Evolutionary conservation across 2,888 invertebrate species (phyloP), one percentile per base, ranked within the genome.

Genomic region (Prenolepis imparis): DNA sequence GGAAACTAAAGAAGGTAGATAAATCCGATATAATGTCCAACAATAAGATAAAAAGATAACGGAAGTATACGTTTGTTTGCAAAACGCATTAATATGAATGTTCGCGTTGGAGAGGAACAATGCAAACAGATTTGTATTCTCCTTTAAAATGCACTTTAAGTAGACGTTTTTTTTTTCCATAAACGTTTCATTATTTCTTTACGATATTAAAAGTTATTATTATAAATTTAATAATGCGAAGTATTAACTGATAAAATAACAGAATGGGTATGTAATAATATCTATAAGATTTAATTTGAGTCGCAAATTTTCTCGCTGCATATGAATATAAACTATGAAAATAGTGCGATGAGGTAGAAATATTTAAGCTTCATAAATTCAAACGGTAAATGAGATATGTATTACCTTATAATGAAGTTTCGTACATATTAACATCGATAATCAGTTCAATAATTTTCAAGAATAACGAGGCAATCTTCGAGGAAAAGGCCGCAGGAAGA

Each of bases 1-100:
- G 39, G n/a, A n/a, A n/a, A 8, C n/a, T 52, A 39, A 18, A 55
- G 75, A 9, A 32, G 66, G 55, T 44, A 68, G 32, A 21, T 68
- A 68, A 78, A 70, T 18, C 41, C 21, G 41, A 15, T 28, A 4
- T n/a, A 18, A 32, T 67, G 39, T 57, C 1, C 55, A 28, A 55
- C 28, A n/a, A n/a, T n/a, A 28, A 57, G 48, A 57, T 67, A 77
- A 77, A 68, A 66, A 57, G 28, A 67, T 66, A 77, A 77, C 28
- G 57, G 68, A 67, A 67, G 67, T 57, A 2, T 77, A 28, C 32
- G 41, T 57, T 52, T 55, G 39, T 9, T 67, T 41, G 15, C 15
- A 39, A 77, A 64, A 36, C 21, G 15, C 21, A 44, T 15, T 21
- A 75, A 41, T n/a, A 39, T 15, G 28, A 32, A 63, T 61, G 48